Percentiles rank a stretch among this genome's conserved stretches.
Conservation (phyloP, 1,140 invertebrate genomes). For the Heterodera schachtii region DNA sequence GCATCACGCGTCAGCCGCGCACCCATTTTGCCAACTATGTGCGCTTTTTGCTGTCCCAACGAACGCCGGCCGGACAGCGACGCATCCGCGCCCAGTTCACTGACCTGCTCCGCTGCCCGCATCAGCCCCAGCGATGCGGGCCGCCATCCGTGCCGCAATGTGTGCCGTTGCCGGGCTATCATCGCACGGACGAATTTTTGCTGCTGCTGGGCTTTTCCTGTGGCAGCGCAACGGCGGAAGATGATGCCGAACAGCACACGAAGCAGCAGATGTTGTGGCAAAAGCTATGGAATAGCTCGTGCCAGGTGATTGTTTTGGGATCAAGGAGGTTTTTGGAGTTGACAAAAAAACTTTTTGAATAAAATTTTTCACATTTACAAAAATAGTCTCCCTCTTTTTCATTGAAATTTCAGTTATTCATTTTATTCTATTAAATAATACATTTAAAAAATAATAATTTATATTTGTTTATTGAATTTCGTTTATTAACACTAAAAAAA, state of each 20-base stretch:
- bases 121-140: slow-evolving; percentile 38
- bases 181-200: slow-evolving; percentile 58
- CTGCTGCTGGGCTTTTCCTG: slow-evolving; percentile 34
- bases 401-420: too few species aligned
- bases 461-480: too few species aligned
- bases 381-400: too few species aligned
- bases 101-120: slow-evolving; percentile 1
- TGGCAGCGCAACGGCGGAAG: background rate
- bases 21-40: slow-evolving; percentile 57
- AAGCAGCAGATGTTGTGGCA: slow-evolving; percentile 20
- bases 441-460: too few species aligned
- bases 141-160: background rate
- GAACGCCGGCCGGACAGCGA: slow-evolving; percentile 46
- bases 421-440: too few species aligned
- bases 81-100: slow-evolving; percentile 36
- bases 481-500: too few species aligned
- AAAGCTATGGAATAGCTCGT: slow-evolving; percentile 52
- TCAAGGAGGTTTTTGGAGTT: too few species aligned
- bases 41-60: slow-evolving; percentile 55
- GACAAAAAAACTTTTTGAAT: too few species aligned
- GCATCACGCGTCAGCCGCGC: slow-evolving; percentile 61
- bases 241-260: background rate
- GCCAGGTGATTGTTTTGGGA: slow-evolving; percentile 41
- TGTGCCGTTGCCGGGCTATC: slow-evolving; percentile 54
- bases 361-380: too few species aligned